phyloP scores from a whole-genome alignment of 2,797 vertebrate genomes.

The Gephyroberyx darwinii region DNA sequence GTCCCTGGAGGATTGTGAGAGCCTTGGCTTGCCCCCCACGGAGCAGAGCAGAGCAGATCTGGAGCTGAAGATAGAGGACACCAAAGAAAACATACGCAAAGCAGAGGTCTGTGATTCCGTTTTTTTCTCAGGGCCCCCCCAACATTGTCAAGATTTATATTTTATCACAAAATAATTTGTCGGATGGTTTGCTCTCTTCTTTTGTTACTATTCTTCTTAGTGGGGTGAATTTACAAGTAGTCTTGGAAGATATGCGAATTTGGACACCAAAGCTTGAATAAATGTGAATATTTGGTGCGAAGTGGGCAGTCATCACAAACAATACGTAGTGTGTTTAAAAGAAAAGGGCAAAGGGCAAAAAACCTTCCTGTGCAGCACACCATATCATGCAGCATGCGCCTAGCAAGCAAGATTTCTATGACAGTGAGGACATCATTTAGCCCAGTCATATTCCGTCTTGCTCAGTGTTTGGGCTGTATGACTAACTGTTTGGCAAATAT shows the following conservation, averaged over 20 bases:
- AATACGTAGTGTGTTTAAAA: not conserved
- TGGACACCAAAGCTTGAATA: not conserved
- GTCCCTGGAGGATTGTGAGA: slow-evolving; percentile 92
- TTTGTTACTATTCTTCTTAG: no score
- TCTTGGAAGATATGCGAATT: not conserved
- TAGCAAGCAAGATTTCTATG: not conserved
- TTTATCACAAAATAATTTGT: not conserved
- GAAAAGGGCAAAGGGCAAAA: not conserved
- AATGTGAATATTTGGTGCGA: not conserved
- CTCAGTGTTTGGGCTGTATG: slow-evolving; percentile 2
- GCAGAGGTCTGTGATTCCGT: slow-evolving; percentile 85
- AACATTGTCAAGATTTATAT: not conserved
- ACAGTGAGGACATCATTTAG: not conserved
- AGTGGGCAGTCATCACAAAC: not conserved
- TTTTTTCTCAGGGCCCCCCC: not conserved
- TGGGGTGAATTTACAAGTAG: not conserved
- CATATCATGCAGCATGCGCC: not conserved
- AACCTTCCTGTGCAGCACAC: not conserved
- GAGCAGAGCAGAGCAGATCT: slow-evolving; percentile 91
- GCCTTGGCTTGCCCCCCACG: slow-evolving; percentile 86
- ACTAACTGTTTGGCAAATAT: slow-evolving; percentile 30
- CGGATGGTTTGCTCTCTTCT: no score
- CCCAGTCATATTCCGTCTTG: not conserved
- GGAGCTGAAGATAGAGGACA: slow-evolving; percentile 94
- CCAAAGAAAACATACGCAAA: slow-evolving; percentile 94